These are phyloP conservation scores for Brienomyrus brachyistius DNA, from an alignment of 2,113 vertebrate species.

Conservation along the genomic window DNA sequence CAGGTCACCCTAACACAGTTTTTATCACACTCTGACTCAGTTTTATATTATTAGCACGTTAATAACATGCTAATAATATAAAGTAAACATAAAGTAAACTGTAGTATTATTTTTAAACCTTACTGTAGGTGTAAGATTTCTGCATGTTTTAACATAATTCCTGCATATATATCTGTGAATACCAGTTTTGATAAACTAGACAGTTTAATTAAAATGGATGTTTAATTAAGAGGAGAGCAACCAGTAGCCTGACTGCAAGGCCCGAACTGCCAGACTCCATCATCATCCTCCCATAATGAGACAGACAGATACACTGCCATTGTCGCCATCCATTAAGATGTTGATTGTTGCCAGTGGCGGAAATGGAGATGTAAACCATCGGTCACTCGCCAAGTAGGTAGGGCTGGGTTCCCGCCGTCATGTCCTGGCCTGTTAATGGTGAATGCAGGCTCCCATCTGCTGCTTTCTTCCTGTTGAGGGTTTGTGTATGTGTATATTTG, in stretches of 20 bases:
- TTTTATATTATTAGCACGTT: neutral
- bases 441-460: neutral
- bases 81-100: neutral
- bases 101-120: neutral
- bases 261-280: neutral
- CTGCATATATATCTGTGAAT: neutral
- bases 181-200: neutral
- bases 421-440: neutral
- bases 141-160: neutral
- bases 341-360: neutral
- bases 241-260: neutral
- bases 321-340: neutral
- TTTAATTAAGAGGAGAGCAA: neutral
- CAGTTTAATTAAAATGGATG: neutral
- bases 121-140: neutral
- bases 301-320: neutral
- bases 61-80: neutral
- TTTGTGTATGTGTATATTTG: neutral
- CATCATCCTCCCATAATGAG: neutral
- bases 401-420: neutral
- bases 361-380: neutral
- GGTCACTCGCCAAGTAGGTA: neutral
- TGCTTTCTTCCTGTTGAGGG: neutral
- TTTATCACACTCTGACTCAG: neutral
- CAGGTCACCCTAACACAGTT: neutral